A percentile compares a stretch with the other conserved stretches of the same genome.
Conservation (phyloP, 2,888 invertebrate species). For the Matsumyia berberina region DNA sequence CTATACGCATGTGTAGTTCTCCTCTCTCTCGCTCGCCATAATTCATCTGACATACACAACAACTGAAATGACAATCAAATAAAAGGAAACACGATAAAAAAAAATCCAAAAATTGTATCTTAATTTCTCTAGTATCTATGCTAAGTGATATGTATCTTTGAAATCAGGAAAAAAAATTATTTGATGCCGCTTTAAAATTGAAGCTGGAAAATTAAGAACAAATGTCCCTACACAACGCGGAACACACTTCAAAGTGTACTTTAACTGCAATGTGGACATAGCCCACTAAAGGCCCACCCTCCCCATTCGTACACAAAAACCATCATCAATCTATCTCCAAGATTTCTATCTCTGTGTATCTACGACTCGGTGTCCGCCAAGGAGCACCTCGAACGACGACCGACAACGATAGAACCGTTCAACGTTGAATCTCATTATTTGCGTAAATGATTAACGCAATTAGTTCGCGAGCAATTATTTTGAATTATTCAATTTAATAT, state of each 20-base stretch:
- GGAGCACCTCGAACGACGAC: constrained; percentile 44
- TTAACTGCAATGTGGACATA: constrained; percentile 30
- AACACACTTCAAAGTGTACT: constrained; percentile 41
- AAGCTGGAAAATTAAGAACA: not conserved
- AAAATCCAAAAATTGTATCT: constrained; percentile 33
- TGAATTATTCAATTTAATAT: constrained; percentile 84
- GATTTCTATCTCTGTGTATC: not conserved
- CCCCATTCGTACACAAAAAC: not conserved
- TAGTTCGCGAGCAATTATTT: constrained; percentile 81
- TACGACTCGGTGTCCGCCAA: constrained; percentile 20
- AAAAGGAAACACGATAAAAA: constrained; percentile 5
- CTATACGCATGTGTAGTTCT: constrained; percentile 65
- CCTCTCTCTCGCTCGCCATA: constrained; percentile 55
- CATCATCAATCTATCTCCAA: constrained; percentile 19
- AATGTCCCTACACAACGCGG: not conserved
- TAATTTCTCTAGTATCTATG: constrained; percentile 57
- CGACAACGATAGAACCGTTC: constrained; percentile 8
- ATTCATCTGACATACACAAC: constrained; percentile 70
- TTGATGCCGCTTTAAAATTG: constrained; percentile 14
- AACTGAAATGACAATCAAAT: constrained; percentile 57
- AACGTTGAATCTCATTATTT: constrained; percentile 76
- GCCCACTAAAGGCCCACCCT: constrained; percentile 14
- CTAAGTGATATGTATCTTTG: constrained; percentile 42
- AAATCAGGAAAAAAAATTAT: not conserved
- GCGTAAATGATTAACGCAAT: constrained; percentile 78